Evolutionary conservation across 2,888 invertebrate genomes (phyloP).

Genomic region (Rhagium mordax): DNA sequence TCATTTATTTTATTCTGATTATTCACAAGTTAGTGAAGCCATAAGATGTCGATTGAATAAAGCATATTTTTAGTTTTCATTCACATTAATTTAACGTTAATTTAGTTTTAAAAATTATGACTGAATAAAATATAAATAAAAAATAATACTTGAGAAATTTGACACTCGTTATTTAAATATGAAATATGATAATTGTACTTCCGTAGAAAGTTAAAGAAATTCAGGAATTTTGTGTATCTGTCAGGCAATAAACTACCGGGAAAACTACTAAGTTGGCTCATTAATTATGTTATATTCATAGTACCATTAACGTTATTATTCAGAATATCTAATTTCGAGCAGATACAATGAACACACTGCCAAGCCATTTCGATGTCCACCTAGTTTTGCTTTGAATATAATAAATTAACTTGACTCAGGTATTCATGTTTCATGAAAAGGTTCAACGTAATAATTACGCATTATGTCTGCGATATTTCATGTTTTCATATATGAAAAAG

Average conservation of each 20-base stretch:
- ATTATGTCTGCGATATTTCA: constrained; percentile 18
- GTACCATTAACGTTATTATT: constrained; percentile 18
- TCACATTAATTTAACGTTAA: too few species aligned
- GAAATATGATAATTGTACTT: not conserved
- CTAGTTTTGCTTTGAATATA: constrained; percentile 15
- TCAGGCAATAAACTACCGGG: not conserved
- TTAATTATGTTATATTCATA: constrained; percentile 12
- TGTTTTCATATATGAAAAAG: constrained; percentile 21
- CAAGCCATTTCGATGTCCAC: constrained; percentile 1
- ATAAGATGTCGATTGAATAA: too few species aligned
- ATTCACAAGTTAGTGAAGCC: too few species aligned
- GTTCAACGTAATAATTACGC: constrained; percentile 27
- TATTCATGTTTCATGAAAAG: constrained; percentile 18
- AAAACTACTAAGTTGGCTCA: not conserved
- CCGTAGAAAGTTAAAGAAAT: constrained; percentile 18
- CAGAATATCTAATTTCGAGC: constrained; percentile 4
- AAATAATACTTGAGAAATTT: not conserved
- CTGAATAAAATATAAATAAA: constrained; percentile 3
- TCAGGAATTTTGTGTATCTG: not conserved
- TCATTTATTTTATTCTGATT: too few species aligned
- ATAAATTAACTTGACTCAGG: constrained; percentile 4
- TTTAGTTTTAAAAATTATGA: too few species aligned
- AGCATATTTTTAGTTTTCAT: too few species aligned
- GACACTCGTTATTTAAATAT: not conserved
- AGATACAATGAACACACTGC: not conserved